Evolutionary conservation across 2,888 invertebrate species (phyloP).

Genomic region (Onchidella celtica): DNA sequence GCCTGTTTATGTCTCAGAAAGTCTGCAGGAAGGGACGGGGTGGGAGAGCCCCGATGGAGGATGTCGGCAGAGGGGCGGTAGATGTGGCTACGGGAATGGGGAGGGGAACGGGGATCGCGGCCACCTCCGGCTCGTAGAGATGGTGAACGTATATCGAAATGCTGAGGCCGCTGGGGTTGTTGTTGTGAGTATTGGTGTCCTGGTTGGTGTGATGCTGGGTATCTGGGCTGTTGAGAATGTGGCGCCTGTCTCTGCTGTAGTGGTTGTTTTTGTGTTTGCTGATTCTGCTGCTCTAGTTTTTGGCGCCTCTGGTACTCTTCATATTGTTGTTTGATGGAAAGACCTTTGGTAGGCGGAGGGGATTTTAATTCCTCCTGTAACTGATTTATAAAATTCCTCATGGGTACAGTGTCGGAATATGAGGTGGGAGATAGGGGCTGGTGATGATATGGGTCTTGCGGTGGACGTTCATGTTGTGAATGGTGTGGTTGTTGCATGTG

Average conservation of each 20-base stretch:
- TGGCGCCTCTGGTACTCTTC: constrained; percentile 13
- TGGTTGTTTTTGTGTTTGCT: not conserved
- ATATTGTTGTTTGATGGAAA: constrained; percentile 21
- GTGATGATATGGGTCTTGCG: not conserved
- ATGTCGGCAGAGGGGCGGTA: constrained; percentile 42
- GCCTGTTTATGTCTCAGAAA: constrained; percentile 31
- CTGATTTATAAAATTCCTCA: constrained; percentile 30
- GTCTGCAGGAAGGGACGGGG: constrained; percentile 46
- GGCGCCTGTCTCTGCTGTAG: not conserved
- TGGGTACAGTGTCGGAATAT: constrained; percentile 11
- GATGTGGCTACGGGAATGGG: constrained; percentile 19
- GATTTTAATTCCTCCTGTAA: constrained; percentile 33
- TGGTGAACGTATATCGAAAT: not conserved
- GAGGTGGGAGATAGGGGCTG: not conserved
- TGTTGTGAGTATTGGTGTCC: not conserved
- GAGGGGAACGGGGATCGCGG: not conserved
- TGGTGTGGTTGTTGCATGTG: constrained; percentile 1
- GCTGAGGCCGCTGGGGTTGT: not conserved
- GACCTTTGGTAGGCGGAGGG: not conserved
- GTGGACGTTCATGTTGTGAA: too few relatives aligned
- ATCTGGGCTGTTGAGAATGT: not conserved
- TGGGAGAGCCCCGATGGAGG: constrained; percentile 39
- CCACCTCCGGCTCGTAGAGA: not conserved
- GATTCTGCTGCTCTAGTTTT: constrained; percentile 20
- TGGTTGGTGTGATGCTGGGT: too few relatives aligned